Conservation (phyloP, 2,797 vertebrate genomes). For the Parotocinclus haroldoi region DNA sequence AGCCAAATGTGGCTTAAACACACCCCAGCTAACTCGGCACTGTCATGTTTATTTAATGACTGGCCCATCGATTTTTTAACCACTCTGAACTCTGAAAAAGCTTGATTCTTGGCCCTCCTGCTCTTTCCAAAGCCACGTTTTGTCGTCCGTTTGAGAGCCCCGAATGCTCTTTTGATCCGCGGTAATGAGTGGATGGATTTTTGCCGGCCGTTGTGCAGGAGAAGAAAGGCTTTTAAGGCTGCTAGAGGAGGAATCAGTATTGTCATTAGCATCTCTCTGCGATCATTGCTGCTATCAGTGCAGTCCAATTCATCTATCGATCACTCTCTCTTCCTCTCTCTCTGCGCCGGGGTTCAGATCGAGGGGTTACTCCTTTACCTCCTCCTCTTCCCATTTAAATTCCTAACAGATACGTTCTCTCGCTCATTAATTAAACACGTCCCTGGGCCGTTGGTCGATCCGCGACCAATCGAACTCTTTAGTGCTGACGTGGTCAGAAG, state of each 20-base stretch:
- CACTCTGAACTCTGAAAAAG: constrained; percentile 57
- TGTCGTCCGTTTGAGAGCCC: constrained; percentile 46
- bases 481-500: constrained; percentile 52
- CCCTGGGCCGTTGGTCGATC: constrained; percentile 54
- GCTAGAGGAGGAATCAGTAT: constrained; percentile 51
- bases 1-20: constrained; percentile 31
- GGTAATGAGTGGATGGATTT: not conserved
- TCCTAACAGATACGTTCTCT: constrained; percentile 51
- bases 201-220: not conserved
- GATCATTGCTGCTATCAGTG: constrained; percentile 54
- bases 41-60: constrained; percentile 60
- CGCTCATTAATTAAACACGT: constrained; percentile 63
- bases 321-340: constrained; percentile 34
- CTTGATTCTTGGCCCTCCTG: constrained; percentile 51
- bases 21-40: constrained; percentile 10
- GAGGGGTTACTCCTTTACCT: constrained; percentile 32
- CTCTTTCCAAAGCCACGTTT: constrained; percentile 9
- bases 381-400: constrained; percentile 42
- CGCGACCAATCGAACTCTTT: constrained; percentile 51
- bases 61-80: constrained; percentile 53
- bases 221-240: constrained; percentile 47
- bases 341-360: constrained; percentile 37
- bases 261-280: constrained; percentile 54
- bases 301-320: constrained; percentile 62
- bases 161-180: not conserved